Percentiles rank a stretch among this genome's conserved stretches.
phyloP scores from a whole-genome alignment of 2,888 invertebrate species.

The Xylota segnis region DNA sequence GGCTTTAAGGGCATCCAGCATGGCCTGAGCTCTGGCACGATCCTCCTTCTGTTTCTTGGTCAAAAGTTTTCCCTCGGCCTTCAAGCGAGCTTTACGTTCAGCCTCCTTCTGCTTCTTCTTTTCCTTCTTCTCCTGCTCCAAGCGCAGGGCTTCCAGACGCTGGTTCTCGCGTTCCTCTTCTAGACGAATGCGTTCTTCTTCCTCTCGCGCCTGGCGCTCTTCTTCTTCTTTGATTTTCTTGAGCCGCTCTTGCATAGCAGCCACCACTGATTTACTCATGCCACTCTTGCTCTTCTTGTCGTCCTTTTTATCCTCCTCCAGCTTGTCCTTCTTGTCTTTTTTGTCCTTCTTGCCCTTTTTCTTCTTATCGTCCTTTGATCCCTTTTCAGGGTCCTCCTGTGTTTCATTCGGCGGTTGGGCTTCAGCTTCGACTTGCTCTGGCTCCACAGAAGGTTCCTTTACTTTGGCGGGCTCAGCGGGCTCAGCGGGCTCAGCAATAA shows the following conservation, averaged over 20 bases:
- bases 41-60: constrained; percentile 97
- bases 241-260: constrained; percentile 96
- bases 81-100: constrained; percentile 95
- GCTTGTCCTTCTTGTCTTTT: constrained; percentile 78
- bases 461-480: constrained; percentile 80
- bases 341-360: constrained; percentile 85
- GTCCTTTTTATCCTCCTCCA: constrained; percentile 86
- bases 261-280: constrained; percentile 93
- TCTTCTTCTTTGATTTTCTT: constrained; percentile 95
- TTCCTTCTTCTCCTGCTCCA: constrained; percentile 95
- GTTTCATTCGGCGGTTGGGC: constrained; percentile 78
- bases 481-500: constrained; percentile 46
- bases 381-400: constrained; percentile 77
- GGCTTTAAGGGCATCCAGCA: constrained; percentile 94
- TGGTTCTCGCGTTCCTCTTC: constrained; percentile 91
- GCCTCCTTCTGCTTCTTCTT: constrained; percentile 96
- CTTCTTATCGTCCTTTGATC: constrained; percentile 83
- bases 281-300: constrained; percentile 87
- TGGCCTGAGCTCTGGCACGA: constrained; percentile 93
- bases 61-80: constrained; percentile 97
- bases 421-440: constrained; percentile 63
- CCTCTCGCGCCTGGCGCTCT: constrained; percentile 89
- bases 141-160: constrained; percentile 89
- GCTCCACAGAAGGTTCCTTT: constrained; percentile 12
- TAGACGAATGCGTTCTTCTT: constrained; percentile 91